Base-by-base conservation (phyloP, 2,797 vertebrate species). In the Pangasius sanitwongsei region DNA sequence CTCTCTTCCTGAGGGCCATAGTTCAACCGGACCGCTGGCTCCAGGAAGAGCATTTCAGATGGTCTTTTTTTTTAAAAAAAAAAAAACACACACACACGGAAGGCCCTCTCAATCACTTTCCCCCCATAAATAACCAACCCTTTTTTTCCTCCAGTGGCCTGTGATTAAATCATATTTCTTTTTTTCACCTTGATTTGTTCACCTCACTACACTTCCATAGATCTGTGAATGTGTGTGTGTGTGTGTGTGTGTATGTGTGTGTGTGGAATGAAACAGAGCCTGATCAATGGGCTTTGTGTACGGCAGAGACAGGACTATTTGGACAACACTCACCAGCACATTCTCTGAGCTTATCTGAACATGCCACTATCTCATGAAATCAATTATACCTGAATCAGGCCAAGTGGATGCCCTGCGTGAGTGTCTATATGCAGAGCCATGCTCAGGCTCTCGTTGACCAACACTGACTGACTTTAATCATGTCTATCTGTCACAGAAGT, bases 11-110 rank as follows among this genome's bases (percentile, higher is more conserved):
- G 91, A 89, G 85, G 63, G 63, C 83, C 91, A 92, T 93, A 94
- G 95, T 50, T 88, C 85, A 90, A 63, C 86, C 84, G 78, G 90
- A 88, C 94, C 94, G 50, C 86, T 94, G 96, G 94, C 96, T 95
- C 95, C 96, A 97, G 96, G 96, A 97, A 96, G 92, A 95, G 85
- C 92, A 93, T 93, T 94, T 95, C 94, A 94, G 93, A 93, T 93
- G 92, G 89, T 90, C 91, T n/a, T n/a, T n/a, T n/a, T 89, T 90
- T 15, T 4, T 16, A 55, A 55, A 16, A 91, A 92, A 91, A 91
- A 80, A 87, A 91, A 86, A 86, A 90, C 78, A 91, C 15, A 72
- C 37, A 37, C 37, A 55, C 15, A 57, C 82, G 90, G 87, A 93
- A 92, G 86, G 92, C 88, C 86, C 72, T 86, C 87, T 90, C 78